phyloP scores from a whole-genome alignment of 2,797 vertebrate genomes.

The Lithobates pipiens region DNA sequence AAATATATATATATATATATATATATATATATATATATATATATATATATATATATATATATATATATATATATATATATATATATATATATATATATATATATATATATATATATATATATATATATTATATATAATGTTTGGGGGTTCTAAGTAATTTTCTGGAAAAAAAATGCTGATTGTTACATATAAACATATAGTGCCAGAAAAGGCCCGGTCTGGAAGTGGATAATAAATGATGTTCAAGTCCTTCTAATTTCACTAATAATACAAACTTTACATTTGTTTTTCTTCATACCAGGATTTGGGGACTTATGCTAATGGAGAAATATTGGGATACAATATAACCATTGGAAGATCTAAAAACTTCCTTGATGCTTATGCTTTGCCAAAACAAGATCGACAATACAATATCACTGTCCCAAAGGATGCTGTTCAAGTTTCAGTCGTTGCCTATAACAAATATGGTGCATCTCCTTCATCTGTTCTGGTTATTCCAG shows the following conservation, averaged over 20 bases:
- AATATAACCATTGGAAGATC: slow-evolving; percentile 71
- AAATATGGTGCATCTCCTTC: slow-evolving; percentile 77
- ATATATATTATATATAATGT: too few relatives aligned
- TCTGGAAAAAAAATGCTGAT: too few relatives aligned
- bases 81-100: too few relatives aligned
- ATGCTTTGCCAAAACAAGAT: slow-evolving; percentile 62
- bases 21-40: too few relatives aligned
- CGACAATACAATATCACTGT: slow-evolving; percentile 68
- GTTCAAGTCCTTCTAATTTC: background rate
- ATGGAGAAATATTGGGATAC: slow-evolving; percentile 84
- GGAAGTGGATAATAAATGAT: too few relatives aligned
- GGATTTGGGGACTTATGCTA: slow-evolving; percentile 79
- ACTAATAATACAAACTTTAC: background rate
- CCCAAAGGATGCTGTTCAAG: slow-evolving; percentile 64
- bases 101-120: too few relatives aligned
- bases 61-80: too few relatives aligned
- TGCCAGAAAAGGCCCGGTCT: too few relatives aligned
- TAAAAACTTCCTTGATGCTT: slow-evolving; percentile 27
- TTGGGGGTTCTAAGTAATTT: too few relatives aligned
- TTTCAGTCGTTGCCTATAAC: slow-evolving; percentile 79
- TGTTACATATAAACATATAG: too few relatives aligned
- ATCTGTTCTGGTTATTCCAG: slow-evolving; percentile 74
- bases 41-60: too few relatives aligned
- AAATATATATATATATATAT: too few relatives aligned
- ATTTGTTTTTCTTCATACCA: slow-evolving; percentile 68